These are phyloP conservation scores for Spodoptera littoralis DNA, from an alignment of 2,888 invertebrate species.

Conservation along the genomic window DNA sequence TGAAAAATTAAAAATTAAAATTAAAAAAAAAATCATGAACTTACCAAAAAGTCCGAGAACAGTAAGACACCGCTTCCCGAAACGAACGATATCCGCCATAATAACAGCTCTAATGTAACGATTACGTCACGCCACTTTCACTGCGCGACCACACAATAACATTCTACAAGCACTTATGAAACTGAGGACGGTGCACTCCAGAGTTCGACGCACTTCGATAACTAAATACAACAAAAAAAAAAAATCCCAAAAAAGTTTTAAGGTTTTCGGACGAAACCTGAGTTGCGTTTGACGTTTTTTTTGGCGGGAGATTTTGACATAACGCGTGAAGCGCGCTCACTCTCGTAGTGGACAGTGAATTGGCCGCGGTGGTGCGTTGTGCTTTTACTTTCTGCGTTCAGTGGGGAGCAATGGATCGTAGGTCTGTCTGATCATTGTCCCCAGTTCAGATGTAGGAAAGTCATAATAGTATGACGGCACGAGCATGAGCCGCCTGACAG, in stretches of 20 bases:
- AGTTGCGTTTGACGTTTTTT: constrained; percentile 63
- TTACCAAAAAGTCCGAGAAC: constrained; percentile 74
- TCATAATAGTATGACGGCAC: constrained; percentile 45
- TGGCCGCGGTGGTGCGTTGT: constrained; percentile 69
- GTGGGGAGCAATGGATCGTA: constrained; percentile 75
- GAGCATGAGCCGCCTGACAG: constrained; percentile 40
- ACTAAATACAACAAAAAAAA: constrained; percentile 59
- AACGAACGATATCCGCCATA: constrained; percentile 82
- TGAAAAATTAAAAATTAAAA: not conserved
- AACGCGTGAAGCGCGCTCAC: constrained; percentile 81
- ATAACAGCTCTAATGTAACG: constrained; percentile 81
- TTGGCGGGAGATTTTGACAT: constrained; percentile 73
- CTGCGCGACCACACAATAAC: constrained; percentile 77
- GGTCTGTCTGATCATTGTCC: constrained; percentile 64
- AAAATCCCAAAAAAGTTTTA: constrained; percentile 59
- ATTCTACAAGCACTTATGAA: constrained; percentile 80
- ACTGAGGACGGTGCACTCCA: constrained; percentile 76
- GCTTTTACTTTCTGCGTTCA: constrained; percentile 86
- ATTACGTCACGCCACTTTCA: constrained; percentile 87
- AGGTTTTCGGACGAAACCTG: constrained; percentile 57
- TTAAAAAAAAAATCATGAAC: constrained; percentile 48
- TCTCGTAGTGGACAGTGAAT: constrained; percentile 81
- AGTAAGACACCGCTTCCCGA: constrained; percentile 80
- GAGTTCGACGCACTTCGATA: constrained; percentile 77
- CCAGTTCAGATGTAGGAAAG: constrained; percentile 60